phyloP scores from a whole-genome alignment of 2,797 vertebrate species.

The Tarsius wallacei region DNA sequence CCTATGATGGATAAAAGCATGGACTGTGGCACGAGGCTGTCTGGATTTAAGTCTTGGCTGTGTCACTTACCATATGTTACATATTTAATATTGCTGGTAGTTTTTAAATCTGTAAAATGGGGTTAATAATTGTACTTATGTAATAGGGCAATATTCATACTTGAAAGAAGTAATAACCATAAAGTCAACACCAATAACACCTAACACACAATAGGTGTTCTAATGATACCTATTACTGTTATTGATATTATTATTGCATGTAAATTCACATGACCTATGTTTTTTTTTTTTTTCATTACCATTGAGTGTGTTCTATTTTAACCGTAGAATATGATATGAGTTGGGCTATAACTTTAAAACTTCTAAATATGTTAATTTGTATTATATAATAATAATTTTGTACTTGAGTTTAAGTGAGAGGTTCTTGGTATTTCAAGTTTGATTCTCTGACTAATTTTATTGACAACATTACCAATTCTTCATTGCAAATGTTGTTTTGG shows the following conservation, averaged over 20 bases:
- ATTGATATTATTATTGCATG: not conserved
- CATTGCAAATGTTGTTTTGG: not conserved
- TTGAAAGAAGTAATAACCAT: not conserved
- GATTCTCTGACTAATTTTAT: not conserved
- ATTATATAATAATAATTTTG: not conserved
- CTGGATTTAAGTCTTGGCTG: constrained; percentile 37
- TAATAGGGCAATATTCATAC: not conserved
- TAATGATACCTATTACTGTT: not conserved
- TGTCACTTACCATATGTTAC: constrained; percentile 7
- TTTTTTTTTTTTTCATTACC: not conserved
- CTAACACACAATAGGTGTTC: not conserved
- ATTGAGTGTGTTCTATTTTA: not conserved
- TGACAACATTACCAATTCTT: not conserved
- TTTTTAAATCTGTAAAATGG: constrained; percentile 41
- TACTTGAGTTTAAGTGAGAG: not conserved
- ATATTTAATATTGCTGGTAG: constrained; percentile 45
- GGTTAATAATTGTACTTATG: not conserved
- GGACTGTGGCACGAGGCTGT: not conserved
- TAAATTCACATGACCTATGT: not conserved
- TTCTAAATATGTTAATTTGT: not conserved
- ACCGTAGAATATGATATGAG: not conserved
- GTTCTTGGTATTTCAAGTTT: not conserved
- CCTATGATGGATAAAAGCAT: not conserved
- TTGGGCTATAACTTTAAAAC: not conserved
- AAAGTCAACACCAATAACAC: not conserved